Percentiles rank a stretch among this genome's conserved stretches.
Conservation (phyloP, 2,888 invertebrate genomes). For the Acronicta alni region DNA sequence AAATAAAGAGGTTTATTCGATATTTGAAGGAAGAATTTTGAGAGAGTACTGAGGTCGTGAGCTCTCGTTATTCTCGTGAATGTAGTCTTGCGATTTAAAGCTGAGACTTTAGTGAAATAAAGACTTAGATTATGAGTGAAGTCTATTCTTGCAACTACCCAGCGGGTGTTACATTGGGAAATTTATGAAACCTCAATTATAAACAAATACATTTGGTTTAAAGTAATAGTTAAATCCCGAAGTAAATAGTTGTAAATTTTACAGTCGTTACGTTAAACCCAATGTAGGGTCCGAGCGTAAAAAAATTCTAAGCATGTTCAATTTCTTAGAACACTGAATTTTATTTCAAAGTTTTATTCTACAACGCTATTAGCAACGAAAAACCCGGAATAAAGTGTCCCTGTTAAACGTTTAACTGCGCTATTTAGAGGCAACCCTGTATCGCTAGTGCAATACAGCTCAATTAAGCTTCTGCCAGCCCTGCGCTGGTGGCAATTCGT, state of each 20-base stretch:
- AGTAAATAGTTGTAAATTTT: conserved; percentile 28
- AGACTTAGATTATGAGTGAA: too few species aligned
- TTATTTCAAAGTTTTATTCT: conserved; percentile 56
- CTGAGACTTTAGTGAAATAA: conserved; percentile 7
- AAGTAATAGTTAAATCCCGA: too few species aligned
- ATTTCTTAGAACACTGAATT: conserved; percentile 49
- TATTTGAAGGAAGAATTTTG: conserved; percentile 20
- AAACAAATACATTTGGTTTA: too few species aligned
- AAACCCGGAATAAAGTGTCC: conserved; percentile 58
- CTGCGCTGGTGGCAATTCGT: conserved; percentile 71
- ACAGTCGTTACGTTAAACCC: conserved; percentile 33
- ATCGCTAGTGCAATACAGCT: conserved; percentile 62
- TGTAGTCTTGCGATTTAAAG: conserved; percentile 11
- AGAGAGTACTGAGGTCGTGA: conserved; percentile 4
- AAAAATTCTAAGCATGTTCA: conserved; percentile 29
- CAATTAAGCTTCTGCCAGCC: conserved; percentile 73
- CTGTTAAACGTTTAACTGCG: conserved; percentile 61
- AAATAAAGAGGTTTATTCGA: conserved; percentile 49
- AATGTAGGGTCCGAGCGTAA: conserved; percentile 19
- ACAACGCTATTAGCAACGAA: conserved; percentile 55
- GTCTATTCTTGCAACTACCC: too few species aligned
- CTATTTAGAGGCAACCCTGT: conserved; percentile 58
- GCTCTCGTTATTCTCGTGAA: conserved; percentile 22
- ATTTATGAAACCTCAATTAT: neutral
- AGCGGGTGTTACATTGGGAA: neutral